Evolutionary conservation across 2,113 vertebrate genomes (phyloP), one percentile per base, ranked within the genome.

Genomic region (Paramisgurnus dabryanus): DNA sequence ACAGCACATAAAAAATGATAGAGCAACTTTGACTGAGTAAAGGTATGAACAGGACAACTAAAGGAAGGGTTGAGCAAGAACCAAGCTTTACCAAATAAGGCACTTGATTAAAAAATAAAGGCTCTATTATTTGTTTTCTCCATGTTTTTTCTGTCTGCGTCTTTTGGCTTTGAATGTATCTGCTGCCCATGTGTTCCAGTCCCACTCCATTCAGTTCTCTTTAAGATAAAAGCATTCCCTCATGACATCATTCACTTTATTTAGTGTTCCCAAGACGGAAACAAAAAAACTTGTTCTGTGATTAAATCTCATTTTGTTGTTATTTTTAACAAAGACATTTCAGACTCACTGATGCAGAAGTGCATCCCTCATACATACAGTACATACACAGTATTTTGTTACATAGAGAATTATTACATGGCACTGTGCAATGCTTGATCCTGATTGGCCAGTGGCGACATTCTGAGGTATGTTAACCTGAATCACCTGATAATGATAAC

Each of bases 201-300:
- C 55, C 15, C 47, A 53, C 27, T 55, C 17, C 5, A 55, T 76
- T 47, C 57, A 72, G n/a, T 53, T 7, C 61, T 43, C 69, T 72
- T 72, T 40, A 71, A 64, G 40, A 79, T 61, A 79, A 64, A 72
- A 72, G 75, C 75, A 77, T 77, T 77, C 75, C 75, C 53, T 40
- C 15, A 67, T 77, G 75, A 55, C 75, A 55, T 77, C 75, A 77
- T 50, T 43, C 41, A 47, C 75, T 34, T 10, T 18, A 53, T 77
- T 77, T 66, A 77, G 34, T 55, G 45, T 10, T 10, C 49, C 47
- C 63, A 77, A 41, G 47, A 66, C 11, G 63, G 47, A 50, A 13
- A 65, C n/a, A 50, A 66, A 55, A 55, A 64, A 65, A 5, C 73
- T 50, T 22, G 22, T 65, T 67, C 58, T 49, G 43, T 74, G n/a